Conservation (phyloP, 2,797 vertebrate genomes). For the Karalla daura region DNA sequence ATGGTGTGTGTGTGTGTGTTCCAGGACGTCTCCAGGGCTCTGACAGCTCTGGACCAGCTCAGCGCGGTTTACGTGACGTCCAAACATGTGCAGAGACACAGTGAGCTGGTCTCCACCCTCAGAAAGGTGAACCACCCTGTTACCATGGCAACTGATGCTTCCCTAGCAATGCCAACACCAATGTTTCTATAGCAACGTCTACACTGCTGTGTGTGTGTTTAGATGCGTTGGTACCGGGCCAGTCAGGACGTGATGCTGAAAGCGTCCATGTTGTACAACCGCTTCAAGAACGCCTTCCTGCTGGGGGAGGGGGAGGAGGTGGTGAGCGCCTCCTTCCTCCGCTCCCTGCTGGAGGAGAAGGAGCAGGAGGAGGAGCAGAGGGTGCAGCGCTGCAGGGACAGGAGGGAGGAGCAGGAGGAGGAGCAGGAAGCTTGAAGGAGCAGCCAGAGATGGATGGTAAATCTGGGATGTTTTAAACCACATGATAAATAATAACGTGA, state of each 20-base stretch:
- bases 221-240: constrained; percentile 93
- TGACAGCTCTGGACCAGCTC: constrained; percentile 92
- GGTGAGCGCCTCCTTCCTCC: constrained; percentile 90
- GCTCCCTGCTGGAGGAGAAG: constrained; percentile 85
- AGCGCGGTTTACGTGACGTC: constrained; percentile 92
- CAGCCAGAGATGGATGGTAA: constrained; percentile 35
- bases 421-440: constrained; percentile 1
- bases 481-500: too few relatives aligned
- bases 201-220: not conserved
- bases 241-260: constrained; percentile 95
- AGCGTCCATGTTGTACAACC: constrained; percentile 96
- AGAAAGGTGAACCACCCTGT: too few relatives aligned
- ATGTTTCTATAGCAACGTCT: too few relatives aligned
- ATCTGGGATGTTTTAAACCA: too few relatives aligned
- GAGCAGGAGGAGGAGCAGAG: constrained; percentile 75
- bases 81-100: constrained; percentile 94
- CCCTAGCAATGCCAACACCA: too few relatives aligned
- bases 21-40: constrained; percentile 85
- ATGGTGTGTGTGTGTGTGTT: constrained; percentile 15
- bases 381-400: constrained; percentile 42
- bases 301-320: constrained; percentile 92
- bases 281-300: constrained; percentile 95
- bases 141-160: too few relatives aligned
- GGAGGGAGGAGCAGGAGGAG: constrained; percentile 68
- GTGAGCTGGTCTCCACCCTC: constrained; percentile 92